These are phyloP conservation scores for Heteromyza rotundicornis DNA, from an alignment of 2,888 invertebrate species.

Conservation along the genomic window DNA sequence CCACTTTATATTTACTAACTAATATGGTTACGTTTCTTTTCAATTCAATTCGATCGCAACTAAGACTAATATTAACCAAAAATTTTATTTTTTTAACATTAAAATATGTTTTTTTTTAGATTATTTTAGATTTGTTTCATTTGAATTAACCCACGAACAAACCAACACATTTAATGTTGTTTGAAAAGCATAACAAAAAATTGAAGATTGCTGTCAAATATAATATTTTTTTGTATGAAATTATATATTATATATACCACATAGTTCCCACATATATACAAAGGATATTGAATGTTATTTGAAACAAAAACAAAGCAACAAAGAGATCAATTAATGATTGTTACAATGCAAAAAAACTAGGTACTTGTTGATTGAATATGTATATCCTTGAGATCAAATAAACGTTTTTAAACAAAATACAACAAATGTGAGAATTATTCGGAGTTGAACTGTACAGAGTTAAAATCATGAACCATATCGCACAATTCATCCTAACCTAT, in stretches of 20 bases:
- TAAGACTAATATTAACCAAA: slow-evolving; percentile 56
- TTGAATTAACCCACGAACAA: background rate
- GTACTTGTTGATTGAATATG: slow-evolving; percentile 52
- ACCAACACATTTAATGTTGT: background rate
- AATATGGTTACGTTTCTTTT: background rate
- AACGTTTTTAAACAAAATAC: slow-evolving; percentile 27
- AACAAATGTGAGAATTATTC: no score
- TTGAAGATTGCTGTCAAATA: background rate
- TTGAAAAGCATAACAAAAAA: background rate
- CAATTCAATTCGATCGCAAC: slow-evolving; percentile 12
- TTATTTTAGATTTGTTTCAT: slow-evolving; percentile 16
- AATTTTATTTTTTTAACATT: slow-evolving; percentile 38
- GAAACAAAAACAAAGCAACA: background rate
- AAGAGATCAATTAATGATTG: background rate
- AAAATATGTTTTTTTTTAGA: slow-evolving; percentile 32
- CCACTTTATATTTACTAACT: no score
- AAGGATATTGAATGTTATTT: background rate
- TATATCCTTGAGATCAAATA: slow-evolving; percentile 48
- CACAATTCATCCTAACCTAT: no score
- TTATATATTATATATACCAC: background rate
- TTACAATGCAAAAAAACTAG: background rate
- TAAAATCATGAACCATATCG: no score
- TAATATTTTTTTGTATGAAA: no score
- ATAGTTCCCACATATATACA: background rate
- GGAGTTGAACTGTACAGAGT: no score